Evolutionary conservation across 1,140 invertebrate genomes (phyloP), one percentile per base, ranked within the genome.

Genomic region (Panonychus citri): DNA sequence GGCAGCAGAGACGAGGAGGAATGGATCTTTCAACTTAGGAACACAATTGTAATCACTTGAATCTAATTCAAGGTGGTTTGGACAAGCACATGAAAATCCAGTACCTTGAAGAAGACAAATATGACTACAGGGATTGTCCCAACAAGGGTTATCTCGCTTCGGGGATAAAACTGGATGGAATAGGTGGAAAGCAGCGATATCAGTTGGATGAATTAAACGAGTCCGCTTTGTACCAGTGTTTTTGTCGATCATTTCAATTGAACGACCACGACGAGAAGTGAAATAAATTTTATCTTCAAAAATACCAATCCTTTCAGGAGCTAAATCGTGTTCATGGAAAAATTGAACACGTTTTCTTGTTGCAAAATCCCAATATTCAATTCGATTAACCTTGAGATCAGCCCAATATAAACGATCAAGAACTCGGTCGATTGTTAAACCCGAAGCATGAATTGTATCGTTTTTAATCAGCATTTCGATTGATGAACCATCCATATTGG

Each of bases 251-350:
- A 62, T 10, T 59, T 62, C 55, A 0, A 64, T 26, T 26, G 79
- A 53, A 46, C 49, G 57, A 13, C 34, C 61, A 0, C 68, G 67
- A 77, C 80, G 82, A 65, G 91, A 85, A 48, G 80, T 85, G 84
- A 87, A 93, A 64, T 81, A 93, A 1, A 94, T 64, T 13, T 71
- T 75, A 68, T 90, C 79, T 68, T 90, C 87, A 67, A 90, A 93
- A 3, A 94, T 76, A 0, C 80, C 76, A 50, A 95, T 71, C 0
- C 82, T 78, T 66, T 82, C 86, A 8, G 58, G 58, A 40, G 49
- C 21, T 4, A 60, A 28, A 50, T 39, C 12, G 19, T 59, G 25
- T 17, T 21, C n/a, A 17, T 48, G n/a, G 12, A 53, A 56, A 8
- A 55, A 19, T n/a, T 60, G 53, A 34, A 59, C 61, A 57, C 70